Evolutionary conservation across 2,888 invertebrate genomes (phyloP).

Genomic region (Sinelater perroti): DNA sequence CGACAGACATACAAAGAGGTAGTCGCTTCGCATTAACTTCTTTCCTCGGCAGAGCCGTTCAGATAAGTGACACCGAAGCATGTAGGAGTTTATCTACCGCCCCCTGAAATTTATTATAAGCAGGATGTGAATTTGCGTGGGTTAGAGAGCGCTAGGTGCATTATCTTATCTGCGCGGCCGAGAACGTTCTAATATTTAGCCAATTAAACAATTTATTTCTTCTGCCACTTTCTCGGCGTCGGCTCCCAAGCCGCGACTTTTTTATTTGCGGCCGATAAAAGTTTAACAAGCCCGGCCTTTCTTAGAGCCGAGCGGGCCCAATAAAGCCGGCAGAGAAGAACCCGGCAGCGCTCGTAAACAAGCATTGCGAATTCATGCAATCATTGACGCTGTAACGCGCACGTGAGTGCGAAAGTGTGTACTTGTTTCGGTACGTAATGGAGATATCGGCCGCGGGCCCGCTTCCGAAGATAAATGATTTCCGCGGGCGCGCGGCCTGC

Average conservation of each 20-base stretch:
- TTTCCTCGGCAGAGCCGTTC: too few relatives aligned
- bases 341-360: constrained; percentile 15
- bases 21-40: too few relatives aligned
- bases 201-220: constrained; percentile 1
- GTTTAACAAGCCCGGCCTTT: too few relatives aligned
- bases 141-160: background rate
- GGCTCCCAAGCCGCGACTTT: too few relatives aligned
- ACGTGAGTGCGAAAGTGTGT: constrained; percentile 37
- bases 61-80: too few relatives aligned
- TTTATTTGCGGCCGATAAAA: too few relatives aligned
- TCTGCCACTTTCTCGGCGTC: background rate
- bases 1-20: too few relatives aligned
- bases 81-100: too few relatives aligned
- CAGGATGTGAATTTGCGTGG: constrained; percentile 6
- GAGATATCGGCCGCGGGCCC: constrained; percentile 33
- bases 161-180: background rate
- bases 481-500: constrained; percentile 34
- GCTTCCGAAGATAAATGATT: constrained; percentile 37
- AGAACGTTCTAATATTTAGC: constrained; percentile 1
- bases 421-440: constrained; percentile 30
- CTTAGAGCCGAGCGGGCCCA: too few relatives aligned
- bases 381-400: constrained; percentile 34
- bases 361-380: constrained; percentile 23
- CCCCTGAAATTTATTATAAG: too few relatives aligned
- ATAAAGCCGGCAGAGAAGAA: too few relatives aligned